A percentile compares a stretch with the other conserved stretches of the same genome.
These are phyloP conservation scores for Ommatoiulus sabulosus DNA, from an alignment of 2,888 invertebrate genomes.

Conservation along the genomic window DNA sequence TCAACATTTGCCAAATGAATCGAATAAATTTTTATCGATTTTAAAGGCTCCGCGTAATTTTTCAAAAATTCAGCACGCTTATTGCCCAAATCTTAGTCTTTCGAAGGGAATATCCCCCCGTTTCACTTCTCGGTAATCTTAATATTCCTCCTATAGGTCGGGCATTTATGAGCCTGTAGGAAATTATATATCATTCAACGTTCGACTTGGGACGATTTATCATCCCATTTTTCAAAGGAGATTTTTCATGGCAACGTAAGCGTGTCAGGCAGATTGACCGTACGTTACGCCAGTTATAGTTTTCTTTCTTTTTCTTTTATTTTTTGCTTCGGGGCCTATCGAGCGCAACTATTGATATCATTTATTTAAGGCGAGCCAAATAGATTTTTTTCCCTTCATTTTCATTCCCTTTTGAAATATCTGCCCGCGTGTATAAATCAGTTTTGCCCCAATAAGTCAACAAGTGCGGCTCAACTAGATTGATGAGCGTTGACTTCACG, in stretches of 20 bases:
- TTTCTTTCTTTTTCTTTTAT: not conserved
- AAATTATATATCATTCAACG: slow-evolving; percentile 33
- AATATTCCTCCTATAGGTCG: not conserved
- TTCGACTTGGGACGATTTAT: slow-evolving; percentile 23
- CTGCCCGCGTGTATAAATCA: slow-evolving; percentile 9
- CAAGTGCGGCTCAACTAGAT: not conserved
- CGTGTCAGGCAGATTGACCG: slow-evolving; percentile 37
- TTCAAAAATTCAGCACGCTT: not conserved
- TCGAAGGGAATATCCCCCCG: not conserved
- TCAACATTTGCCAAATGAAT: no score
- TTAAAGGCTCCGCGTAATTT: not conserved
- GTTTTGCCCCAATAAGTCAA: slow-evolving; percentile 27
- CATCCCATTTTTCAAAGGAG: slow-evolving; percentile 18
- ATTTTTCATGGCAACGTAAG: slow-evolving; percentile 16
- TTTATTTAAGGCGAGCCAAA: slow-evolving; percentile 39
- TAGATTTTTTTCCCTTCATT: slow-evolving; percentile 26
- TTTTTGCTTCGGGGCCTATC: not conserved
- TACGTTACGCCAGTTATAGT: not conserved
- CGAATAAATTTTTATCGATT: no score
- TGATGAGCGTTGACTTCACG: not conserved
- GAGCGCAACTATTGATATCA: not conserved
- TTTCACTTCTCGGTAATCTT: slow-evolving; percentile 11
- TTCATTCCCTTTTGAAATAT: slow-evolving; percentile 38
- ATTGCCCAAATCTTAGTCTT: not conserved
- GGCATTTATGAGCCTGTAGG: slow-evolving; percentile 21